A percentile compares a stretch with the other conserved stretches of the same genome.
Evolutionary conservation across 2,888 invertebrate species (phyloP).

Genomic region (Masnerella sp.): DNA sequence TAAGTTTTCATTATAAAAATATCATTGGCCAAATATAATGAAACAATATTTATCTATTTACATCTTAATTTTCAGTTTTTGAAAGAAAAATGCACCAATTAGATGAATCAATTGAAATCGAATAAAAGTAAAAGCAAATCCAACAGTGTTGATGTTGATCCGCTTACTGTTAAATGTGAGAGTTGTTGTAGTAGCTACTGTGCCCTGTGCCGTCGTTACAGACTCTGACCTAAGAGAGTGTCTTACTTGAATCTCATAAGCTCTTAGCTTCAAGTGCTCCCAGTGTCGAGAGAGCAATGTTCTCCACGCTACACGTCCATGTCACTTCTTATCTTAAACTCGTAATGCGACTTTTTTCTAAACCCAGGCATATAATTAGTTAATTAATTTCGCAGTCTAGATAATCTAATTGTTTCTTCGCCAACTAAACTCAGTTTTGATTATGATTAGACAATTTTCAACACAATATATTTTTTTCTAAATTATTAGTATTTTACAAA

Average conservation of each 20-base stretch:
- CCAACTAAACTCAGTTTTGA: background rate
- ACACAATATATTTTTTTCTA: background rate
- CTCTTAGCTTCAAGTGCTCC: slow-evolving; percentile 35
- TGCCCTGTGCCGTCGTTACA: slow-evolving; percentile 35
- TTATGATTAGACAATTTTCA: background rate
- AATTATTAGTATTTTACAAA: too few species aligned
- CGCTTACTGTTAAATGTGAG: slow-evolving; percentile 36
- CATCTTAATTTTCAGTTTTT: background rate
- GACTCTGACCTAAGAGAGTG: slow-evolving; percentile 37
- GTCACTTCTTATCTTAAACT: slow-evolving; percentile 48
- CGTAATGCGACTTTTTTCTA: slow-evolving; percentile 38
- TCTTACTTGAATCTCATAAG: slow-evolving; percentile 41
- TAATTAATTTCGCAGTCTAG: slow-evolving; percentile 19
- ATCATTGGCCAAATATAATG: too few species aligned
- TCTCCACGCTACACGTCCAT: slow-evolving; percentile 37
- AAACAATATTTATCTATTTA: too few species aligned
- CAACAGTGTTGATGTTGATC: slow-evolving; percentile 35
- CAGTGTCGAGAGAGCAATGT: slow-evolving; percentile 47
- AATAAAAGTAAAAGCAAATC: slow-evolving; percentile 9
- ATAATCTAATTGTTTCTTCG: slow-evolving; percentile 27
- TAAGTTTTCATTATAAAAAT: too few species aligned
- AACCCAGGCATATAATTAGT: slow-evolving; percentile 5
- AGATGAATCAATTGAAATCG: background rate
- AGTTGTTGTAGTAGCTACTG: slow-evolving; percentile 42
- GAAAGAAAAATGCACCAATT: background rate